These are phyloP conservation scores for Isaurus tuberculatus DNA, from an alignment of 92 coral and sea anemone species.

Conservation along the genomic window DNA sequence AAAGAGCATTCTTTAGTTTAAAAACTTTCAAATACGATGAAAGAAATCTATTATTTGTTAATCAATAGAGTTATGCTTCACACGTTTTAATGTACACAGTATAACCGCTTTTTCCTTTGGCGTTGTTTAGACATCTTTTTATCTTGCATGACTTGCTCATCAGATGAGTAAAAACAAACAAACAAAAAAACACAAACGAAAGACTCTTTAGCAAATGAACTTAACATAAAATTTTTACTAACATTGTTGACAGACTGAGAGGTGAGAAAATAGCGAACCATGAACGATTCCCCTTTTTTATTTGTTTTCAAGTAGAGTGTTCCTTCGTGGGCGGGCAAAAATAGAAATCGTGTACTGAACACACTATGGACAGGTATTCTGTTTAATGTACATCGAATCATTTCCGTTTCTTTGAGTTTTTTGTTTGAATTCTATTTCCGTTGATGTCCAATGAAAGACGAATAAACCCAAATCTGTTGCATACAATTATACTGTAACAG, in stretches of 20 bases:
- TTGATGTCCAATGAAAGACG: constrained; percentile 38
- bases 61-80: too few relatives aligned
- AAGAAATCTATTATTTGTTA: too few relatives aligned
- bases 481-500: constrained; percentile 1
- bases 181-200: too few relatives aligned
- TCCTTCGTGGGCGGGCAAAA: constrained; percentile 53
- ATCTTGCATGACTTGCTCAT: too few relatives aligned
- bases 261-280: not conserved
- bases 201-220: too few relatives aligned
- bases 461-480: constrained; percentile 22
- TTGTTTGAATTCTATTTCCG: constrained; percentile 49
- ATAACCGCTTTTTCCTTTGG: too few relatives aligned
- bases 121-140: too few relatives aligned
- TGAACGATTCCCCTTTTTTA: not conserved
- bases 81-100: too few relatives aligned
- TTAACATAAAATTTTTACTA: too few relatives aligned
- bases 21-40: too few relatives aligned
- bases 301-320: not conserved
- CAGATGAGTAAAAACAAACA: too few relatives aligned
- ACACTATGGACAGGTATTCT: constrained; percentile 7
- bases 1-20: too few relatives aligned
- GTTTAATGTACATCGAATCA: constrained; percentile 47
- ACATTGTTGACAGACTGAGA: not conserved
- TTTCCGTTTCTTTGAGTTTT: constrained; percentile 41
- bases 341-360: not conserved